phyloP scores from a whole-genome alignment of 2,888 invertebrate species.

The Melieria omissa region DNA sequence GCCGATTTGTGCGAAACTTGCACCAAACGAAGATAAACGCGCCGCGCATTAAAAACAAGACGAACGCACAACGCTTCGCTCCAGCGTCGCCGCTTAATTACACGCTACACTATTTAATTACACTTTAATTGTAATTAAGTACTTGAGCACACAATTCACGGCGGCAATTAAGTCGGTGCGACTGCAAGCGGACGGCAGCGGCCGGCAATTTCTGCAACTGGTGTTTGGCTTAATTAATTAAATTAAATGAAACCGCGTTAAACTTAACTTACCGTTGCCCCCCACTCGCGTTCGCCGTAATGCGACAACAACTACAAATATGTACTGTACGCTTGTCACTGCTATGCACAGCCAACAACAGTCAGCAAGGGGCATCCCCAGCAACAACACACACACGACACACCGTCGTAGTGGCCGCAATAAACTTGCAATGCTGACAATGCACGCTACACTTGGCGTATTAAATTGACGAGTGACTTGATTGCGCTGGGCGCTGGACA shows the following conservation, averaged over 20 bases:
- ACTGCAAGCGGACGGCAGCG: neutral
- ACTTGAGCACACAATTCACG: constrained; percentile 50
- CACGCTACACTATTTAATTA: constrained; percentile 53
- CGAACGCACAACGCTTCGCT: neutral
- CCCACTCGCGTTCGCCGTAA: too few species aligned
- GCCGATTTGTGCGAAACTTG: too few species aligned
- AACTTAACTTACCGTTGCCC: too few species aligned
- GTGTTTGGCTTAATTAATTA: constrained; percentile 54
- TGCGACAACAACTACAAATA: too few species aligned
- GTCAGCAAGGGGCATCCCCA: neutral
- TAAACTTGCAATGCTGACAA: constrained; percentile 4
- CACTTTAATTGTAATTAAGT: constrained; percentile 63
- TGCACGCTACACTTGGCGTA: neutral
- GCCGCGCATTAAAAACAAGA: neutral
- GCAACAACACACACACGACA: constrained; percentile 2
- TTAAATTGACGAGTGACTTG: neutral
- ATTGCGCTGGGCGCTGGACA: too few species aligned
- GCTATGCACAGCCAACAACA: neutral
- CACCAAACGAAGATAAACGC: too few species aligned
- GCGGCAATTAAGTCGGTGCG: constrained; percentile 41
- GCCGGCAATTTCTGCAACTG: neutral
- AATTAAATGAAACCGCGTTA: constrained; percentile 49
- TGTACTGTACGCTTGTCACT: too few species aligned
- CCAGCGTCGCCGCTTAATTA: constrained; percentile 14
- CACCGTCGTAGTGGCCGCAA: neutral